Base-by-base conservation (phyloP, 2,888 invertebrate species). In the Noctua pronuba region DNA sequence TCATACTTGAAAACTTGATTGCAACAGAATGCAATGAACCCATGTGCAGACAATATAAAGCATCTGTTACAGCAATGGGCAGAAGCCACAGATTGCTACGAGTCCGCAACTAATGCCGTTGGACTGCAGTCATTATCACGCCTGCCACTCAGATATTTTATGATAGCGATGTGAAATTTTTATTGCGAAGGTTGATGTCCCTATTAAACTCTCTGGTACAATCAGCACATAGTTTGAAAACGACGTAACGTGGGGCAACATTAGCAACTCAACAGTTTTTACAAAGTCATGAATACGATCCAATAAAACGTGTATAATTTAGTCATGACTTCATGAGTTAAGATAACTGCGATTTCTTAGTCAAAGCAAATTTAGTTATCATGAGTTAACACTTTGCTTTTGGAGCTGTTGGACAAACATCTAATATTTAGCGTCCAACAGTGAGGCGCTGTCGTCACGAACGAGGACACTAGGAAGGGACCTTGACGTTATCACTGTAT, bases 301-400 rank as follows among this genome's bases (percentile, higher is more conserved):
- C 52, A 79, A 67, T 55, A 79, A 58, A 55, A 60, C 28, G 49
- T 72, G 24, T 71, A 64, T 70, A 31, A 28, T 52, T 72, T 68
- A 55, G 41, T 68, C 41, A 76, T 41, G 4, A 38, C 41, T 13
- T 68, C 46, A 76, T 35, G 6, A 44, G 46, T 11, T 38, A 55
- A 66, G 75, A 80, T 65, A 81, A 72, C 58, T 72, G 28, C 66
- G 44, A 67, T 70, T 76, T 76, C 78, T 76, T 69, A 46, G 73
- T 72, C 52, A 44, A 68, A 76, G 69, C 69, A 82, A 75, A 82
- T 77, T 78, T 71, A 77, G 62, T 85, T 85, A 85, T 82, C 85
- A 67, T 69, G 35, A 81, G 46, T 82, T 86, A 84, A 71, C 80
- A 82, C 80, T 75, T 80, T 66, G 73, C 86, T 75, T 80, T 75